These are phyloP conservation scores for Campoletis raptor DNA, from an alignment of 2,888 invertebrate species.

Conservation along the genomic window DNA sequence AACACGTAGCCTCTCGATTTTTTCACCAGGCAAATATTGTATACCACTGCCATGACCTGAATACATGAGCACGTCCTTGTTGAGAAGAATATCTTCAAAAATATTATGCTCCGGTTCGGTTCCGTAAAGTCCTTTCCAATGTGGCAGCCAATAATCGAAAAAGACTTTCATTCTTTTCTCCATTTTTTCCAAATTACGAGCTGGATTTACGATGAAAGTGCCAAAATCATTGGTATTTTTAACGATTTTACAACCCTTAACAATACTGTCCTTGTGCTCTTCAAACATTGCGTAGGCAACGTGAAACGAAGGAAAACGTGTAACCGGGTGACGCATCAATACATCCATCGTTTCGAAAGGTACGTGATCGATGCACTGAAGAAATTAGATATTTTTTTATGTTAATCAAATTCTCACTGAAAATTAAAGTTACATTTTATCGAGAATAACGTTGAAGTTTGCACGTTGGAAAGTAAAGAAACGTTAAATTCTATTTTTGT, in stretches of 20 bases:
- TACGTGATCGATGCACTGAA: conserved; percentile 90
- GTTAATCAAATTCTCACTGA: neutral
- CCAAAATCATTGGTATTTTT: conserved; percentile 86
- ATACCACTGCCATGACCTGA: conserved; percentile 92
- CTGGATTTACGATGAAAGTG: conserved; percentile 87
- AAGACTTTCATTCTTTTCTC: conserved; percentile 88
- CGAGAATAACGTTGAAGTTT: neutral
- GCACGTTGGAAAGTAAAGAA: neutral
- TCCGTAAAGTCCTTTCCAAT: conserved; percentile 88
- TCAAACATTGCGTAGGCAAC: conserved; percentile 88
- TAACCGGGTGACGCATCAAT: conserved; percentile 89
- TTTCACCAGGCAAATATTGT: conserved; percentile 87
- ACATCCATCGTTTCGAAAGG: conserved; percentile 92
- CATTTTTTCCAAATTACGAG: conserved; percentile 88
- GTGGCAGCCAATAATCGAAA: conserved; percentile 86
- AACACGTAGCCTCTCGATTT: conserved; percentile 86
- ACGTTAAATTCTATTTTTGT: neutral
- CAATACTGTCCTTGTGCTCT: conserved; percentile 87
- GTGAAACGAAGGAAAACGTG: conserved; percentile 91
- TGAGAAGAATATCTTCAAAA: conserved; percentile 86
- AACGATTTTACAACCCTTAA: conserved; percentile 87
- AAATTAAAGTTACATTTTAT: conserved; percentile 20
- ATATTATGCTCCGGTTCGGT: conserved; percentile 86
- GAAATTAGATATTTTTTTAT: neutral
- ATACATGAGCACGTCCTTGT: conserved; percentile 90